These are phyloP conservation scores for Homarus gammarus DNA, from an alignment of 2,888 invertebrate genomes.

Conservation along the genomic window DNA sequence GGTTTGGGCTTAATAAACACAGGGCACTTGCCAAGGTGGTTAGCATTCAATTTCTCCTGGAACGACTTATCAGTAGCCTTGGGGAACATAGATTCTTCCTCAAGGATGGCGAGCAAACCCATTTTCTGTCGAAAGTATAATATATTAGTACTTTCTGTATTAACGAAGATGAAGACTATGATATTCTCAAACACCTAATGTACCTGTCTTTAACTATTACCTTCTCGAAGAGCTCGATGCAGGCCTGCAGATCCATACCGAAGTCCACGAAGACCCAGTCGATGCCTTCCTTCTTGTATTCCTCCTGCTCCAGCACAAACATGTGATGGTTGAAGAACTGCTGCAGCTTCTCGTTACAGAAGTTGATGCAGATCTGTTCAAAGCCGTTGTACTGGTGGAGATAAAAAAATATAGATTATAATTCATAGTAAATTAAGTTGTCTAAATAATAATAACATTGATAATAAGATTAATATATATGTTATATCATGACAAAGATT, in stretches of 20 bases:
- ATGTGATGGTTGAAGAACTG: constrained; percentile 99
- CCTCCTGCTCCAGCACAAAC: constrained; percentile 99
- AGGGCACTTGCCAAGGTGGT: constrained; percentile 82
- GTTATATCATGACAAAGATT: background rate
- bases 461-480: background rate
- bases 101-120: constrained; percentile 82
- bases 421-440: too few species aligned
- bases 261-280: constrained; percentile 99
- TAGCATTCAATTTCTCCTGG: constrained; percentile 81
- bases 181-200: too few species aligned
- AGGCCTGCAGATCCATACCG: constrained; percentile 98
- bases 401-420: too few species aligned
- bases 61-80: constrained; percentile 82
- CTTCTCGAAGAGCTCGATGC: constrained; percentile 99
- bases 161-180: too few species aligned
- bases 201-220: too few species aligned
- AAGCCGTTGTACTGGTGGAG: constrained; percentile 81
- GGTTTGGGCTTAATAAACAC: constrained; percentile 81
- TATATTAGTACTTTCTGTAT: background rate
- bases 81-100: constrained; percentile 83
- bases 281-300: constrained; percentile 98
- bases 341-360: constrained; percentile 84
- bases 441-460: background rate
- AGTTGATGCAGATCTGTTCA: constrained; percentile 83
- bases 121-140: constrained; percentile 79